These are phyloP conservation scores for Dryobates pubescens DNA, from an alignment of 2,797 vertebrate species.

Conservation along the genomic window DNA sequence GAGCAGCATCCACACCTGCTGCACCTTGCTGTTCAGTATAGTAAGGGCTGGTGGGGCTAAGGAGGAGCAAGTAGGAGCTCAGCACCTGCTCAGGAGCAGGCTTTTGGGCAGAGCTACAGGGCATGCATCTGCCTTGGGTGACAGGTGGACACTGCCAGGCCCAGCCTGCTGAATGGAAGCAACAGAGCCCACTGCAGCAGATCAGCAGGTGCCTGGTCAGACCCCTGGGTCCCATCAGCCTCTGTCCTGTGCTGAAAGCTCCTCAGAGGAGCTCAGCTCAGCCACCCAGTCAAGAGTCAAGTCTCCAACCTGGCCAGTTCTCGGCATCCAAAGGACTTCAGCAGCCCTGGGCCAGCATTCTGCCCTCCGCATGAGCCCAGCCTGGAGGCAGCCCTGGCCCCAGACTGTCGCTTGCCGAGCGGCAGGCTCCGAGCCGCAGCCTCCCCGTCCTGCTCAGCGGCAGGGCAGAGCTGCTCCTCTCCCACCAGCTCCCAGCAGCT, in stretches of 20 bases:
- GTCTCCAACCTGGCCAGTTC: neutral
- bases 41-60: neutral
- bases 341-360: neutral
- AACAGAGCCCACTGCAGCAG: neutral
- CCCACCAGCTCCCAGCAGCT: neutral
- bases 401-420: rapidly evolving
- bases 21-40: neutral
- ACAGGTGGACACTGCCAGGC: no score
- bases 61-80: neutral
- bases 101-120: neutral
- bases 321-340: neutral
- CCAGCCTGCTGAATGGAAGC: neutral
- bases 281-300: neutral
- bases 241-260: neutral
- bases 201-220: neutral
- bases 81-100: neutral
- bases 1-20: neutral
- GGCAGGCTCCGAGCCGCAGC: neutral
- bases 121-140: neutral
- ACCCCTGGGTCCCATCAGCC: neutral
- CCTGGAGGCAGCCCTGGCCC: neutral
- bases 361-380: neutral
- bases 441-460: neutral
- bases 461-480: neutral
- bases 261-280: neutral